Conservation (phyloP, 2,797 vertebrate genomes). For the Rhadinocentrus ornatus region DNA sequence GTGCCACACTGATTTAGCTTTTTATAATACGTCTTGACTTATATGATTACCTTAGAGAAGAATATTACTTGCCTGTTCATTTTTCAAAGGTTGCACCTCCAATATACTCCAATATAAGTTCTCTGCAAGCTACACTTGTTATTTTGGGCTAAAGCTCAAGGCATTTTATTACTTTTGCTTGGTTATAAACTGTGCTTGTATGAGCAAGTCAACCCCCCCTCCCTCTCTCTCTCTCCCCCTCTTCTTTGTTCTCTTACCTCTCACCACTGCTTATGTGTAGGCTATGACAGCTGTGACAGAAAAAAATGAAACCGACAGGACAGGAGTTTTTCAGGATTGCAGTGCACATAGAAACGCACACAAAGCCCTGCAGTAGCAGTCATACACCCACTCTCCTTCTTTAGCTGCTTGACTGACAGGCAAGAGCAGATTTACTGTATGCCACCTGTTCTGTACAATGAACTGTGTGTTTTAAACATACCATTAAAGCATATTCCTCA, state of each 20-base stretch:
- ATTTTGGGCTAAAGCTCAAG: conserved; percentile 38
- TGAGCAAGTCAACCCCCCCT: conserved; percentile 43
- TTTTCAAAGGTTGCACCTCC: conserved; percentile 11
- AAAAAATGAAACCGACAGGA: conserved; percentile 35
- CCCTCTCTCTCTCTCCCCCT: conserved; percentile 1
- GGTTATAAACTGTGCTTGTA: conserved; percentile 55
- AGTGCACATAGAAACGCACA: conserved; percentile 28
- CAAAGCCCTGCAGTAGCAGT: conserved; percentile 33
- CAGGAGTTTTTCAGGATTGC: conserved; percentile 27
- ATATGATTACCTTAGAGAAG: not conserved
- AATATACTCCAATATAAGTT: conserved; percentile 1
- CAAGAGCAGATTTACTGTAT: conserved; percentile 68
- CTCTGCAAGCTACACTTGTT: conserved; percentile 26
- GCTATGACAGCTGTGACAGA: conserved; percentile 33
- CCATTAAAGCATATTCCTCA: conserved; percentile 29
- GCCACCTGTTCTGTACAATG: conserved; percentile 68
- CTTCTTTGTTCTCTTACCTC: conserved; percentile 5
- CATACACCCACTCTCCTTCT: conserved; percentile 28
- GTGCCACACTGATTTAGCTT: conserved; percentile 9
- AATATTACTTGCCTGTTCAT: not conserved
- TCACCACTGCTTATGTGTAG: conserved; percentile 16
- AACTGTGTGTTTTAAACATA: conserved; percentile 47
- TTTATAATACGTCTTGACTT: conserved; percentile 16
- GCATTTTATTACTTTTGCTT: conserved; percentile 51
- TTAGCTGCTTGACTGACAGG: conserved; percentile 58